Base-by-base conservation (phyloP, 2,113 vertebrate genomes). In the Trichomycterus rosablanca region DNA sequence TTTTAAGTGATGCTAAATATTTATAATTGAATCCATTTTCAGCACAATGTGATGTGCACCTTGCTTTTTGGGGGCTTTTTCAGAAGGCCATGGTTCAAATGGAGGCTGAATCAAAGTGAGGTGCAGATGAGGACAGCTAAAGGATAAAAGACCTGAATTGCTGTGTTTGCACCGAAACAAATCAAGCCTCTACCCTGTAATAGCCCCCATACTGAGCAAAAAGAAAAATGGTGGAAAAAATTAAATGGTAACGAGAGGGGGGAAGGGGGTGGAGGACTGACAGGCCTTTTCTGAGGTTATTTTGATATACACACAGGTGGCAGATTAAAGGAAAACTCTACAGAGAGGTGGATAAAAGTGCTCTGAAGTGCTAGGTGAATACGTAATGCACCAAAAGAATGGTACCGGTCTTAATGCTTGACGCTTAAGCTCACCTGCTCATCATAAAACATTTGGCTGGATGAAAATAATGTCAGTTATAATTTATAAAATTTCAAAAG, bases 1-100 rank as follows among this genome's bases (percentile, higher is more conserved):
- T 46, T 59, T 37, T 60, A 48, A 49, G 8, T 2, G 22, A 12
- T 39, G 18, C 19, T 49, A 59, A 60, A 60, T 49, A 61, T 61
- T 61, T 28, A 39, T 61, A 45, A 18, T 6, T 28, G 45, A 16
- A 48, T 50, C 20, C 58, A 14, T 26, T 39, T 39, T 14, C 6
- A 30, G 8, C 14, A 4, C 9, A 19, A 26, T 30, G 50, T 52
- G 50, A 35, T 52, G 28, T 52, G 50, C 18, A 16, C 16, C 14
- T 20, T 20, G 18, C 15, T 34, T 8, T 19, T 20, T 19, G 15
- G 37, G 58, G 44, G 32, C 20, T 49, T 49, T 49, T 30, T n/a
- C n/a, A n/a, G n/a, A n/a, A n/a, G n/a, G n/a, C n/a, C n/a, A n/a
- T n/a, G 58, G 44, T 60, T 60, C 15, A 49, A 49, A 60, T 37